Evolutionary conservation across 2,888 invertebrate species (phyloP).

Genomic region (Ceratothoa steindachneri): DNA sequence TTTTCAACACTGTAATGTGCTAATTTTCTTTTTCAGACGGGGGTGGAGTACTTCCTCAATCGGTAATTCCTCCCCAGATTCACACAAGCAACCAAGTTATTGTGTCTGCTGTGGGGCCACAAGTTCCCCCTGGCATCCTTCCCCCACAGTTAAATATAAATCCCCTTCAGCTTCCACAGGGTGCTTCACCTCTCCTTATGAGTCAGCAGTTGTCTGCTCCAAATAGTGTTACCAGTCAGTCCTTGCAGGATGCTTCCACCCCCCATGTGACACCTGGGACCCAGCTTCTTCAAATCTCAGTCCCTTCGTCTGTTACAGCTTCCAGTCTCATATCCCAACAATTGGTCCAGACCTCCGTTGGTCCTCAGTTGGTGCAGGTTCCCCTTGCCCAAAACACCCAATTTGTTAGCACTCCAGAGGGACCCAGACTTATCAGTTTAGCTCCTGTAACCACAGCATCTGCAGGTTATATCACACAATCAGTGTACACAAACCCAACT

Average conservation of each 20-base stretch:
- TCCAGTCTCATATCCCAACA: neutral
- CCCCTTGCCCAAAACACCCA: neutral
- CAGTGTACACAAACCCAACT: neutral
- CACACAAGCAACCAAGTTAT: neutral
- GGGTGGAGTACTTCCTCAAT: neutral
- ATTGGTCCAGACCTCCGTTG: neutral
- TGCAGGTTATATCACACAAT: neutral
- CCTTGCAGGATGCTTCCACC: neutral
- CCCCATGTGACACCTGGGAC: neutral
- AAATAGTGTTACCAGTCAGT: neutral
- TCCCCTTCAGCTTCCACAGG: neutral
- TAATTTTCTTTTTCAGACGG: neutral
- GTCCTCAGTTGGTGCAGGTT: neutral
- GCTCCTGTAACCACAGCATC: slow-evolving; percentile 1
- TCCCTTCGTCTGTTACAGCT: neutral
- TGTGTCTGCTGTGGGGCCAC: neutral
- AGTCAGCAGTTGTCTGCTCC: neutral
- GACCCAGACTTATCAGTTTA: slow-evolving; percentile 6
- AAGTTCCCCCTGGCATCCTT: neutral
- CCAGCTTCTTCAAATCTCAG: slow-evolving; percentile 1
- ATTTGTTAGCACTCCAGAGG: neutral
- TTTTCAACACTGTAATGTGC: neutral
- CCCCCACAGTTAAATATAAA: neutral
- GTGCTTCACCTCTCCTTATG: neutral
- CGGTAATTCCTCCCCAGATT: neutral